These are phyloP conservation scores for Phaedon cochleariae DNA, from an alignment of 2,888 invertebrate species.

Conservation along the genomic window DNA sequence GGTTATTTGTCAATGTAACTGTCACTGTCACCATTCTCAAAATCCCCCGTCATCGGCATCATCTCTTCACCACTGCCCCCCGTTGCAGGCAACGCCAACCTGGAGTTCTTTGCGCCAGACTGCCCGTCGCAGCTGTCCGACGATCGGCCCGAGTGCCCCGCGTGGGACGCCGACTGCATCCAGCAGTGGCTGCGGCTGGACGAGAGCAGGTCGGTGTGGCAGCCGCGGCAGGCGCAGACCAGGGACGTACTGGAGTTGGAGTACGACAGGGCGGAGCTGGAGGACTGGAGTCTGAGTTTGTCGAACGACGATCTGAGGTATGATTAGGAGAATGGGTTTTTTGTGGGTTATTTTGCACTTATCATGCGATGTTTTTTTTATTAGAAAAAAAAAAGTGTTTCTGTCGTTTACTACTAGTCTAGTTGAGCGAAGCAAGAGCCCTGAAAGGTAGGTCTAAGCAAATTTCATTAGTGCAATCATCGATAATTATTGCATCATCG, in stretches of 20 bases:
- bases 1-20: no score
- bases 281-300: slow-evolving; percentile 81
- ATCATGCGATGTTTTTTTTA: slow-evolving; percentile 32
- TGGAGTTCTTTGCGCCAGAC: slow-evolving; percentile 55
- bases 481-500: no score
- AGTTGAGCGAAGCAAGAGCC: no score
- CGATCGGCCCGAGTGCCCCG: slow-evolving; percentile 67
- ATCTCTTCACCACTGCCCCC: neutral
- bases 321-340: neutral
- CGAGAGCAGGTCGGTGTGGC: slow-evolving; percentile 73
- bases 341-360: neutral
- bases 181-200: slow-evolving; percentile 80
- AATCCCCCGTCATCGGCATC: neutral
- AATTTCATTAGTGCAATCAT: no score
- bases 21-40: slow-evolving; percentile 5
- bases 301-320: slow-evolving; percentile 72
- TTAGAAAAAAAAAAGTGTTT: no score
- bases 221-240: slow-evolving; percentile 76
- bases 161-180: slow-evolving; percentile 77
- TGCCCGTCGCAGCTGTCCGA: slow-evolving; percentile 62
- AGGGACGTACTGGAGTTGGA: slow-evolving; percentile 75
- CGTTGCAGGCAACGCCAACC: slow-evolving; percentile 50
- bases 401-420: no score
- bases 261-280: slow-evolving; percentile 78
- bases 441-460: no score